phyloP scores from a whole-genome alignment of 2,113 vertebrate genomes.

The Serinus canaria region DNA sequence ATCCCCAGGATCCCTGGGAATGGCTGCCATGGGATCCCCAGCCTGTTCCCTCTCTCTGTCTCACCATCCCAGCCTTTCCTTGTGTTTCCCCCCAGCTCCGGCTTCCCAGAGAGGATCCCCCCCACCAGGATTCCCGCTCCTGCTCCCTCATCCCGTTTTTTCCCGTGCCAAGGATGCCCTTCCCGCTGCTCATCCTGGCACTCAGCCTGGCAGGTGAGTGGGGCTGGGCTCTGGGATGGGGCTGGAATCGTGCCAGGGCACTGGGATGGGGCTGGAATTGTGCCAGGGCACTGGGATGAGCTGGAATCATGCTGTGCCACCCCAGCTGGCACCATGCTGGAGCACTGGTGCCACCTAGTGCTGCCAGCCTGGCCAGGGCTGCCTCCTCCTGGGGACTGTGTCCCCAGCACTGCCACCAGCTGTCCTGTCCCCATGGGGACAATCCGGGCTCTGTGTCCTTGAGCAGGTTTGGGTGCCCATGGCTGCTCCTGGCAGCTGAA shows the following conservation, averaged over 20 bases:
- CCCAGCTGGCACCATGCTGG: rapidly evolving
- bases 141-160: background rate
- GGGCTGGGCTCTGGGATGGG: background rate
- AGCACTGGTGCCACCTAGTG: conserved; percentile 29
- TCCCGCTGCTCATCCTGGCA: background rate
- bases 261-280: background rate
- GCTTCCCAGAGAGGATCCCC: background rate
- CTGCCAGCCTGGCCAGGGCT: background rate
- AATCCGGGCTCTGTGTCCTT: rapidly evolving
- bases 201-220: conserved; percentile 28
- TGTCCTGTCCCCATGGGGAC: rapidly evolving
- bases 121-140: rapidly evolving
- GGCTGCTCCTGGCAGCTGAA: no score
- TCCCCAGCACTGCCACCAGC: rapidly evolving
- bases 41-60: background rate
- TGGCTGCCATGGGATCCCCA: no score
- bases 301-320: rapidly evolving
- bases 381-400: rapidly evolving
- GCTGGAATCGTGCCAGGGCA: no score
- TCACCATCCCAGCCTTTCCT: background rate
- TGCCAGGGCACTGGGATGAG: rapidly evolving
- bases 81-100: background rate
- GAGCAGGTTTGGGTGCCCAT: background rate
- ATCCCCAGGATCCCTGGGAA: background rate
- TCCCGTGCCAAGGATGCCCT: background rate